Evolutionary conservation across 2,888 invertebrate genomes (phyloP), one percentile per base, ranked within the genome.

Genomic region (Cotesia congregata): DNA sequence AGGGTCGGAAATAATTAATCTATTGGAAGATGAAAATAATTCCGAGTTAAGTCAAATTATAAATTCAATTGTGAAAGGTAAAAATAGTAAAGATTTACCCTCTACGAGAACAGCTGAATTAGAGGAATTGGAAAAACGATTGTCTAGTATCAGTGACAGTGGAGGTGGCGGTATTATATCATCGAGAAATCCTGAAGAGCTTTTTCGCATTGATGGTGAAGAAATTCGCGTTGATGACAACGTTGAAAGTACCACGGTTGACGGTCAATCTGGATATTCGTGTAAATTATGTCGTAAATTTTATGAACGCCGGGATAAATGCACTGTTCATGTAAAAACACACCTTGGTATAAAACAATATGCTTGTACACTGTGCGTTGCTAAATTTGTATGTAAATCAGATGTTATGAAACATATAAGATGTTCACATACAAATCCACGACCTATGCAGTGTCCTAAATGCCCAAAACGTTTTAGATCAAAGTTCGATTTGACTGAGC

Each of bases 361-460:
- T 70, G 85, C 87, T 1, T 89, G 89, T 69, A 87, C 86, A n/a
- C 77, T 89, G 0, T 89, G 89, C 50, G 87, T 86, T 64, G 88
- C 89, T 0, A 88, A 88, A 77, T 89, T 89, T 71, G 89, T 89
- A 17, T 89, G 89, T 72, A 89, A 89, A 67, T 89, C 89, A 5
- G 89, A 89, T 75, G 89, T 89, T 3, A 89, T 89, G 88, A 89
- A 89, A 70, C 89, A 89, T 76, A 89, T 89, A 5, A 83, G 89
- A 77, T 89, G 89, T 67, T 89, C 89, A 4, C 89, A 89, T 72
- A 89, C 89, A 1, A 89, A 89, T 83, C 89, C 89, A 1, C 82
- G 89, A 59, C 89, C 89, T 0, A 87, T 89, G 80, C 86, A 86
- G 9, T 89, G 89, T 75, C 87, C 89, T 1, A 88, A 89, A 73